Evolutionary conservation across 2,888 invertebrate species (phyloP).

Genomic region (Aleiodes testaceus): DNA sequence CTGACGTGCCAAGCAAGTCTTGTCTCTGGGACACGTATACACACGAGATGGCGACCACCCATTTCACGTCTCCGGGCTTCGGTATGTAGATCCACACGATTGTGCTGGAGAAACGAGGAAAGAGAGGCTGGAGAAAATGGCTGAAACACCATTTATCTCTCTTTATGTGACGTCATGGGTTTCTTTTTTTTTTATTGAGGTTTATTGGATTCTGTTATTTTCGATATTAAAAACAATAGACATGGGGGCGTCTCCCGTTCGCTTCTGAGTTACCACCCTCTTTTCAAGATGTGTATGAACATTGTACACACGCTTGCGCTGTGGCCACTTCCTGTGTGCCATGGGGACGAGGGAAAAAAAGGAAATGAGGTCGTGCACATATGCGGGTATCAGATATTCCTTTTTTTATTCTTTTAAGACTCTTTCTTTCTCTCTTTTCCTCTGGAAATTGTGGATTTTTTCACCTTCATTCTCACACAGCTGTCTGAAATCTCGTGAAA

Average conservation of each 20-base stretch:
- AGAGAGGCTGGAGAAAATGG: constrained; percentile 55
- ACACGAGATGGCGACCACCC: constrained; percentile 63
- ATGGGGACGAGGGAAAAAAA: not conserved
- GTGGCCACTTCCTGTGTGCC: not conserved
- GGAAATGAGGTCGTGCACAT: constrained; percentile 27
- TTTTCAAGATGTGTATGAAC: constrained; percentile 44
- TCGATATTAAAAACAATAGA: constrained; percentile 5
- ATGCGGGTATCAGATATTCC: constrained; percentile 32
- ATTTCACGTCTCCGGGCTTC: constrained; percentile 63
- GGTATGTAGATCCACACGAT: constrained; percentile 63
- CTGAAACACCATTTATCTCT: constrained; percentile 62
- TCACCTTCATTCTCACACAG: not conserved
- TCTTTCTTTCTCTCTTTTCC: not conserved
- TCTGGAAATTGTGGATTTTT: not conserved
- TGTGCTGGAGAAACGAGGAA: constrained; percentile 1
- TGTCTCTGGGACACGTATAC: not conserved
- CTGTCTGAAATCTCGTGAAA: constrained; percentile 8
- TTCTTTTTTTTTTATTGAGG: too few relatives aligned
- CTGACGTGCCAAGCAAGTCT: constrained; percentile 27
- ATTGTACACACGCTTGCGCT: constrained; percentile 15
- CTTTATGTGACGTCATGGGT: not conserved
- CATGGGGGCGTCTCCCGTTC: constrained; percentile 69
- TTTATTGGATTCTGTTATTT: too few relatives aligned
- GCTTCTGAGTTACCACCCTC: constrained; percentile 68
- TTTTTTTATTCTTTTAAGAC: constrained; percentile 15